Base-by-base conservation (phyloP, 2,888 invertebrate species). In the Drosophila atripex region DNA sequence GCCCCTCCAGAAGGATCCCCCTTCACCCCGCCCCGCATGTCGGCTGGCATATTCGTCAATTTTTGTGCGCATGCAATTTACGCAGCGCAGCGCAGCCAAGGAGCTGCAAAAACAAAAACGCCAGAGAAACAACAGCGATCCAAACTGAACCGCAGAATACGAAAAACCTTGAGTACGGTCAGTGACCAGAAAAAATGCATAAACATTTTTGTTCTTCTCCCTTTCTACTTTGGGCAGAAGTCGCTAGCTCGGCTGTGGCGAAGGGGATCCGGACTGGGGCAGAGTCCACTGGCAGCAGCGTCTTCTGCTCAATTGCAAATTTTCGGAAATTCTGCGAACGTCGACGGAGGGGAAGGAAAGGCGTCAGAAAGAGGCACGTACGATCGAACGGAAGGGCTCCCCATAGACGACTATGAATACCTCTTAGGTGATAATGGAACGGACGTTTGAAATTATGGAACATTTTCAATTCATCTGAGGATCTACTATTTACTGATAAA, bases 81-180 rank as follows among this genome's bases (percentile, higher is more conserved):
- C 88, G 87, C 88, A 88, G 86, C 88, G 87, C 88, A 88, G 86
- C 85, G 76, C 72, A 63, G 87, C 66, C 65, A 71, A 49, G 83
- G 63, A 58, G 49, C 78, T 58, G 43, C 49, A 61, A 61, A 61
- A 57, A 28, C 18, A 18, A 39, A 39, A 39, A 16, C 14, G 8
- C n/a, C 12, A 14, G 16, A 2, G n/a, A 39, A 39, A 41, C 18
- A 16, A 18, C 18, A 41, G 4, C 5, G 35, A 28, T 9, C 66
- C 54, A 46, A 47, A 51, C 52, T 32, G 65, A 54, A 53, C 53
- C 70, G 78, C 78, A 88, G 83, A 89, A 88, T 86, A 86, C 90
- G 78, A 87, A 90, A 89, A 90, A 90, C 89, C 89, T 89, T 89
- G 89, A 90, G 90, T 88, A 88, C 89, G 89, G 90, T 89, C 90